A percentile compares a stretch with the other conserved stretches of the same genome.
Conservation (phyloP, 2,113 vertebrate species). For the Dendropsophus ebraccatus region DNA sequence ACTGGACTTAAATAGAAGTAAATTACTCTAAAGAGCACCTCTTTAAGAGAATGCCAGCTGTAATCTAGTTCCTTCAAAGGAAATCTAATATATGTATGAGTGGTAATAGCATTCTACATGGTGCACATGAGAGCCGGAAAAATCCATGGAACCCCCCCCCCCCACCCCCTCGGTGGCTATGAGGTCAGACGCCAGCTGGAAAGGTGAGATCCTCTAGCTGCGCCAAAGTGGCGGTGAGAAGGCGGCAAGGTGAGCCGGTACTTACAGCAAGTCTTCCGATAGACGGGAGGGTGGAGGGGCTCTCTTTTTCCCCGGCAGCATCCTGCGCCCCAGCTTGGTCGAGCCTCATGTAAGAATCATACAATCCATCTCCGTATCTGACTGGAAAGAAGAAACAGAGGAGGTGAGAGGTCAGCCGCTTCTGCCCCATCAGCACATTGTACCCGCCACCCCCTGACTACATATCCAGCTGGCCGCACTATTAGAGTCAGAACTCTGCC, state of each 20-base stretch:
- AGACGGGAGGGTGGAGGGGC: conserved; percentile 81
- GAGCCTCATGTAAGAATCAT: conserved; percentile 95
- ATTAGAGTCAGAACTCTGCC: too few relatives aligned
- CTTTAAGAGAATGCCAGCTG: neutral
- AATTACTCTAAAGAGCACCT: too few relatives aligned
- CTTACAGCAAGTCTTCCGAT: conserved; percentile 90
- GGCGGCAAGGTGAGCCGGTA: conserved; percentile 58
- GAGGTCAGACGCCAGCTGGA: neutral
- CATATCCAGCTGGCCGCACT: too few relatives aligned
- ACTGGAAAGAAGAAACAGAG: conserved; percentile 66
- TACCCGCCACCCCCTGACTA: too few relatives aligned
- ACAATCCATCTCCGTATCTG: conserved; percentile 90
- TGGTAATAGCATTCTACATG: neutral
- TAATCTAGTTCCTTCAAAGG: neutral
- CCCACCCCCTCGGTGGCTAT: too few relatives aligned
- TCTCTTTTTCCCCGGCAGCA: conserved; percentile 75
- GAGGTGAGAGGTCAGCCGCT: neutral
- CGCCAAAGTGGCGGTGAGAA: conserved; percentile 1
- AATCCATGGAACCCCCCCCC: neutral
- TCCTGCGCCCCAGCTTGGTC: conserved; percentile 90
- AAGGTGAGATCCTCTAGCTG: neutral
- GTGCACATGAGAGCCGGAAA: neutral
- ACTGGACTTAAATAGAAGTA: too few relatives aligned
- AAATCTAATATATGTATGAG: neutral
- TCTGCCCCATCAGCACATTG: neutral